Evolutionary conservation across 2,113 vertebrate genomes (phyloP).

Genomic region (Tapirus terrestris): DNA sequence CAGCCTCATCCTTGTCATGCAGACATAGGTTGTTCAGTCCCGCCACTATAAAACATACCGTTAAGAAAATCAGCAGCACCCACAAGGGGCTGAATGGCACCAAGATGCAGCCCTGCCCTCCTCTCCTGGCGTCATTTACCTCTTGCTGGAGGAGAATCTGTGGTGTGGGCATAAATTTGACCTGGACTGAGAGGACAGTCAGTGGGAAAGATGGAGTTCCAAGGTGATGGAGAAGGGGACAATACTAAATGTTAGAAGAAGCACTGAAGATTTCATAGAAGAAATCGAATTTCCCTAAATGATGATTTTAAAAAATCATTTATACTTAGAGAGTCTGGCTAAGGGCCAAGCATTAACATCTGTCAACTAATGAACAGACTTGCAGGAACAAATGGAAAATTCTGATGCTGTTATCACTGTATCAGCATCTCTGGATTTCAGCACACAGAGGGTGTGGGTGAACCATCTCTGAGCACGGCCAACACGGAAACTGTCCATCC

Average conservation of each 20-base stretch:
- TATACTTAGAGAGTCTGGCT: background rate
- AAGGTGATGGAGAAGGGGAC: background rate
- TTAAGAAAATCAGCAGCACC: background rate
- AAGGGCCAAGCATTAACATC: background rate
- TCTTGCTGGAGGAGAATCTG: background rate
- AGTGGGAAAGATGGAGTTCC: no score
- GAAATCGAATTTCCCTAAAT: background rate
- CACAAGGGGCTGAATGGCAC: background rate
- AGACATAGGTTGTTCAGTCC: background rate
- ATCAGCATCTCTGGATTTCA: background rate
- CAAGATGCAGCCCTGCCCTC: background rate
- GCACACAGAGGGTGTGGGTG: rapidly evolving
- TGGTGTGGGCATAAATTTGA: background rate
- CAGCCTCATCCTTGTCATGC: no score
- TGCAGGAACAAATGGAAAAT: rapidly evolving
- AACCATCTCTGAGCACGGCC: no score
- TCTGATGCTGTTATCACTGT: rapidly evolving
- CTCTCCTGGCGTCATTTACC: no score
- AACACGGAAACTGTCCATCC: background rate
- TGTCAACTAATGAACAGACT: background rate
- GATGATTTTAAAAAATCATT: background rate
- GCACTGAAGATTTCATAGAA: background rate
- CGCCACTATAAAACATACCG: background rate
- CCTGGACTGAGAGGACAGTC: no score
- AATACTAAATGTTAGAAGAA: background rate